These are phyloP conservation scores for Diorhabda carinulata DNA, from an alignment of 1,140 invertebrate genomes.

Conservation along the genomic window DNA sequence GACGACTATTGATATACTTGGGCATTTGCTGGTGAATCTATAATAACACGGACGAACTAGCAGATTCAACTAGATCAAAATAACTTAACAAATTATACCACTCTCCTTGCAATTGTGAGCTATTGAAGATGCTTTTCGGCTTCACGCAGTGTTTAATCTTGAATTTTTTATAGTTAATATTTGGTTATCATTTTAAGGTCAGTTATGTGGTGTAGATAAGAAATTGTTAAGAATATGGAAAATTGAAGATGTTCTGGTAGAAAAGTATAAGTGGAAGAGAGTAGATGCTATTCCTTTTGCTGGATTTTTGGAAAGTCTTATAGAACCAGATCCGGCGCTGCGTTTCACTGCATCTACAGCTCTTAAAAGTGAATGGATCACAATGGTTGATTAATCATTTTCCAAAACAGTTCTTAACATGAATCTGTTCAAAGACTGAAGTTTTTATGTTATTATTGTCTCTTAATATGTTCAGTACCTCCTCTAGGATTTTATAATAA, in stretches of 20 bases:
- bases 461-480: not conserved
- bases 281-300: constrained; percentile 84
- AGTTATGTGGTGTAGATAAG: constrained; percentile 78
- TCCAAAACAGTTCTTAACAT: constrained; percentile 7
- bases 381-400: constrained; percentile 9
- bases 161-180: constrained; percentile 7
- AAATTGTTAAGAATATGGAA: constrained; percentile 87
- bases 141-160: too few species aligned
- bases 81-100: too few species aligned
- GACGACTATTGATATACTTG: too few species aligned
- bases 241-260: constrained; percentile 84
- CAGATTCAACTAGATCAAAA: too few species aligned
- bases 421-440: constrained; percentile 9
- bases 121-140: too few species aligned
- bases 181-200: constrained; percentile 55
- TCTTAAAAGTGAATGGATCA: constrained; percentile 86
- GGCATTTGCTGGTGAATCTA: too few species aligned
- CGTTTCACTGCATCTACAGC: constrained; percentile 90
- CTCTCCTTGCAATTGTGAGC: too few species aligned
- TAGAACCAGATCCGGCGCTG: constrained; percentile 85
- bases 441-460: constrained; percentile 9
- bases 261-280: constrained; percentile 91
- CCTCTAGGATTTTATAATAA: constrained; percentile 3
- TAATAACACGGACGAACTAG: too few species aligned
- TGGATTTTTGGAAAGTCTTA: constrained; percentile 89